Base-by-base conservation (phyloP, 1,140 invertebrate species). In the Plectrocnemia conspersa region DNA sequence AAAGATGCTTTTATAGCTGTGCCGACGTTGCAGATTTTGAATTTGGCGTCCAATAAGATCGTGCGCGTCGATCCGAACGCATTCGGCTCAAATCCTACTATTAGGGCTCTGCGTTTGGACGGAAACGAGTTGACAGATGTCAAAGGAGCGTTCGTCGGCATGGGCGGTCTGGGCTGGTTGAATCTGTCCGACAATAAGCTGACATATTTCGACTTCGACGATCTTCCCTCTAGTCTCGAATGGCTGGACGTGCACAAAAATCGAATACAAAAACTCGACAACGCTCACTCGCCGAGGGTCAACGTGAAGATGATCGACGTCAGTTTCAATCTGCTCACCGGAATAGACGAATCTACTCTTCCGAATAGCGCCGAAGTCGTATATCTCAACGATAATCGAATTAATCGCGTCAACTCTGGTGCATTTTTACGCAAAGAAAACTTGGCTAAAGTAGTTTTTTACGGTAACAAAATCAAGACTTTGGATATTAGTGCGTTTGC, bases 271-370 rank as follows among this genome's bases (percentile, higher is more conserved):
- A 82, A 83, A 61, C 69, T 86, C 33, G 81, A 81, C 47, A 86
- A 88, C 69, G 83, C 84, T 63, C 68, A 85, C 7, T 81, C 80
- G 64, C 79, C 83, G 52, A 82, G 82, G 67, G 80, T 85, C 64
- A 79, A 81, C 24, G 82, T 91, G 1, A 88, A 87, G 68, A 86
- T 86, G 78, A 73, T 91, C 9, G 87, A 90, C 67, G 84, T 81
- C 2, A 87, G 85, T 68, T 81, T 80, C 67, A 91, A 90, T 67
- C 77, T 79, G 52, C 77, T 91, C 61, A 77, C 79, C 54, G 79
- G 78, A 61, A 76, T 91, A 19, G 79, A 80, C 24, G 83, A 86
- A 49, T 75, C 79, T 41, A 84, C 81, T 10, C 76, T 90, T 56
- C 88, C 88, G 0, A 81, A 85, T 62, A 85, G 80, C 58, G 80